These are phyloP conservation scores for Myiagra hebetior DNA, from an alignment of 2,113 vertebrate species.

Conservation along the genomic window DNA sequence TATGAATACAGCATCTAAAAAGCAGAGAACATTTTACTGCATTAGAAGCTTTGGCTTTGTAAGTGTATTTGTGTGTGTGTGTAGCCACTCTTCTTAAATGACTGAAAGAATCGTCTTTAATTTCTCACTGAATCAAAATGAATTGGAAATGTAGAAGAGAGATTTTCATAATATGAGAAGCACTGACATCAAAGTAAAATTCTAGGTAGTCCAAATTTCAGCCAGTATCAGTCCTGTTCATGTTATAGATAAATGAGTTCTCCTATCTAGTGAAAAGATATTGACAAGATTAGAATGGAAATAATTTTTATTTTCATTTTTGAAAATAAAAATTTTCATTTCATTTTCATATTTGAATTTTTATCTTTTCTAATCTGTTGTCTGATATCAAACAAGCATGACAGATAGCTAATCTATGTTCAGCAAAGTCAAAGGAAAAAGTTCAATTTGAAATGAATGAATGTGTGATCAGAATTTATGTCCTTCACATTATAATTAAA, in stretches of 20 bases:
- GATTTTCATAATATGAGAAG: neutral
- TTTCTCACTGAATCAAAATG: neutral
- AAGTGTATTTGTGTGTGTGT: neutral
- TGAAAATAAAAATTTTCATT: no score
- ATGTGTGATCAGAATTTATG: neutral
- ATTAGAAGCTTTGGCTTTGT: neutral
- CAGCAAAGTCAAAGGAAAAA: neutral
- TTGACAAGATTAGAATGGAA: neutral
- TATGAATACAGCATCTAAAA: neutral
- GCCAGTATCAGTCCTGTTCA: neutral
- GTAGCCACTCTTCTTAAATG: neutral
- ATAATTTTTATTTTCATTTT: neutral
- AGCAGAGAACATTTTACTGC: neutral
- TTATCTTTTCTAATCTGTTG: neutral
- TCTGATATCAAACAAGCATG: neutral
- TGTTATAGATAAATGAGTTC: neutral
- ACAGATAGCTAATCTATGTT: neutral
- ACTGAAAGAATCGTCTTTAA: neutral
- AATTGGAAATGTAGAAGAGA: neutral
- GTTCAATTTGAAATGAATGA: neutral
- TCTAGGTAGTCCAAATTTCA: neutral
- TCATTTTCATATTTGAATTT: neutral
- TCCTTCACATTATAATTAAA: neutral
- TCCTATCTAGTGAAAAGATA: neutral
- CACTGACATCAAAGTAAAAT: neutral